Evolutionary conservation across 1,140 invertebrate genomes (phyloP).

Genomic region (Zaprionus kolodkinae): DNA sequence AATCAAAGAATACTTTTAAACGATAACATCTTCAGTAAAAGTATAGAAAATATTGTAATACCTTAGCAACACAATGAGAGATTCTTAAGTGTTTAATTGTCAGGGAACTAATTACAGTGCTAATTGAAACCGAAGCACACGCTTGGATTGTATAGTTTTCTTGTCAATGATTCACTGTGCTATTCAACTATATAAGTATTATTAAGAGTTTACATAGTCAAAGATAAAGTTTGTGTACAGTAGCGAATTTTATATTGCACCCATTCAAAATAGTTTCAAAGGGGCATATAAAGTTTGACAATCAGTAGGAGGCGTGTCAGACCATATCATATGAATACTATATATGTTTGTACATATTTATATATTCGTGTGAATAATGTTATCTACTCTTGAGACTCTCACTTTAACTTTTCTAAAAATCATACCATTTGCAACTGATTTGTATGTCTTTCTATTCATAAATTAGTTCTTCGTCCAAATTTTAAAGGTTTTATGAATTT

Average conservation of each 20-base stretch:
- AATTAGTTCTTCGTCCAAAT: neutral
- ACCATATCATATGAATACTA: neutral
- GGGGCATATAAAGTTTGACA: neutral
- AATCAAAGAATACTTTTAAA: neutral
- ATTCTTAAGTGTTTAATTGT: neutral
- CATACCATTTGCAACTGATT: neutral
- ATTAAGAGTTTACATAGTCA: neutral
- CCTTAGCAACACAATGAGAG: neutral
- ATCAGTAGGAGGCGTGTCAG: neutral
- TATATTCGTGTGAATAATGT: neutral
- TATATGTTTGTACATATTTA: neutral
- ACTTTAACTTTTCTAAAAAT: neutral
- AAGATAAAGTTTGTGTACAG: neutral
- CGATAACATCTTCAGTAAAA: neutral
- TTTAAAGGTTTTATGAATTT: neutral
- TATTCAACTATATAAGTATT: neutral
- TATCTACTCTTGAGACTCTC: neutral
- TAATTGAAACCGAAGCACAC: neutral
- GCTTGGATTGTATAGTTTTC: neutral
- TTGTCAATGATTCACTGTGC: neutral
- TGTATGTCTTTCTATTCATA: neutral
- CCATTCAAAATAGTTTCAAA: neutral
- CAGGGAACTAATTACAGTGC: neutral
- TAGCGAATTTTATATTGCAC: neutral
- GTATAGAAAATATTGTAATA: neutral